A percentile compares a stretch with the other conserved stretches of the same genome.
phyloP scores from a whole-genome alignment of 2,113 vertebrate genomes.

The Microcebus tavaratra region DNA sequence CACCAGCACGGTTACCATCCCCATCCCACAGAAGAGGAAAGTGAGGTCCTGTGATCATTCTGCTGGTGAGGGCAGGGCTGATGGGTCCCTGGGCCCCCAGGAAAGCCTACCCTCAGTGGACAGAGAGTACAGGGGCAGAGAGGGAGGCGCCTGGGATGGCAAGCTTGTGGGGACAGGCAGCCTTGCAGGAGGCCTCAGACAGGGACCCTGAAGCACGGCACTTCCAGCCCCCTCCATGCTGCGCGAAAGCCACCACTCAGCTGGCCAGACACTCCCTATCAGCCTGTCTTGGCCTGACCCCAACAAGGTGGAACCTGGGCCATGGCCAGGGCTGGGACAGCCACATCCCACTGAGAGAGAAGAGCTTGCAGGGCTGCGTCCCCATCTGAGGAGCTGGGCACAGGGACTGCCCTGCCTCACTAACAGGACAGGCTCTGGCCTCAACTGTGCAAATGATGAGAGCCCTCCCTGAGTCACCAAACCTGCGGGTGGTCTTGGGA shows the following conservation, averaged over 20 bases:
- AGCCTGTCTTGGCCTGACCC: background rate
- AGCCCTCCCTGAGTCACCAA: background rate
- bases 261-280: background rate
- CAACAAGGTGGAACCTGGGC: background rate
- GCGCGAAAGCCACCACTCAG: background rate
- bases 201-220: background rate
- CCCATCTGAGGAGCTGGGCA: too few relatives aligned
- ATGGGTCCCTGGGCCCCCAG: too few relatives aligned
- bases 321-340: background rate
- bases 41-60: background rate
- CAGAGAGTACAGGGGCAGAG: background rate
- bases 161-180: background rate
- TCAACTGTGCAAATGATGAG: background rate
- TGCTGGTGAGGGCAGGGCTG: too few relatives aligned
- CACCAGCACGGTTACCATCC: rapidly evolving
- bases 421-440: too few relatives aligned
- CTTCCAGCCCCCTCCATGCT: background rate
- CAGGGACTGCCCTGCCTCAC: too few relatives aligned
- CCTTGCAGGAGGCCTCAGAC: too few relatives aligned
- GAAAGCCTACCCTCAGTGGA: too few relatives aligned
- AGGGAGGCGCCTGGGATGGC: background rate
- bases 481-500: too few relatives aligned
- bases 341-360: too few relatives aligned
- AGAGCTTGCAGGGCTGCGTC: too few relatives aligned
- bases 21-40: background rate